A percentile compares a stretch with the other conserved stretches of the same genome.
phyloP scores from a whole-genome alignment of 2,113 vertebrate genomes.

The Malurus alboscapulatus region DNA sequence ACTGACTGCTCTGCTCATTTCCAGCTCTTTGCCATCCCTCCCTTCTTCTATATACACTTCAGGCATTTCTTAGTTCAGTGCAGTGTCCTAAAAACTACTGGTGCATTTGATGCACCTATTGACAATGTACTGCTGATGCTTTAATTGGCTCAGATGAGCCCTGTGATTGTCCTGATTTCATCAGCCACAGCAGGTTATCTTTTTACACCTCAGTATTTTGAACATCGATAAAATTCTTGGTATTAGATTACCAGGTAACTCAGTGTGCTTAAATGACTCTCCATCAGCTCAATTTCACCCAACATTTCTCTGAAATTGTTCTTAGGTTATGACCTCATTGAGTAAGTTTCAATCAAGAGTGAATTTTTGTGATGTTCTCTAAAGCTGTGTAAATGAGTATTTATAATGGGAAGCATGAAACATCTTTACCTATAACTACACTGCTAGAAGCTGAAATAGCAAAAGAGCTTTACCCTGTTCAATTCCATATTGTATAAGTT shows the following conservation, averaged over 20 bases:
- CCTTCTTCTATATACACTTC: neutral
- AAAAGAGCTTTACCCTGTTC: neutral
- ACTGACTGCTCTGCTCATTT: neutral
- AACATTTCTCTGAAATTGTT: neutral
- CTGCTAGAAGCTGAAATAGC: slow-evolving; percentile 10
- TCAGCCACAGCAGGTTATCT: neutral
- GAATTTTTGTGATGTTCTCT: neutral
- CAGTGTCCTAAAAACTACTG: neutral
- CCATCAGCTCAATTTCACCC: neutral
- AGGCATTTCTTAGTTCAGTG: neutral
- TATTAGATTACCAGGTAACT: neutral
- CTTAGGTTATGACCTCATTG: slow-evolving; percentile 9
- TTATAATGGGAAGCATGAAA: slow-evolving; percentile 2
- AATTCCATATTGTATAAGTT: slow-evolving; percentile 28
- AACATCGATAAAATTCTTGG: neutral
- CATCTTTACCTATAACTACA: slow-evolving; percentile 1
- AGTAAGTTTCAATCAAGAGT: slow-evolving; percentile 22
- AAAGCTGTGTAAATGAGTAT: neutral
- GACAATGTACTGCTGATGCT: neutral
- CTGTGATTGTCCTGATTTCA: neutral
- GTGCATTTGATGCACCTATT: neutral
- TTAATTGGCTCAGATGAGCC: neutral
- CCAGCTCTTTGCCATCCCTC: neutral
- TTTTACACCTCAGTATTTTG: neutral
- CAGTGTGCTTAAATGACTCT: neutral